Evolutionary conservation across 2,797 vertebrate species (phyloP), one percentile per base, ranked within the genome.

Genomic region (Coregonus suidteri): DNA sequence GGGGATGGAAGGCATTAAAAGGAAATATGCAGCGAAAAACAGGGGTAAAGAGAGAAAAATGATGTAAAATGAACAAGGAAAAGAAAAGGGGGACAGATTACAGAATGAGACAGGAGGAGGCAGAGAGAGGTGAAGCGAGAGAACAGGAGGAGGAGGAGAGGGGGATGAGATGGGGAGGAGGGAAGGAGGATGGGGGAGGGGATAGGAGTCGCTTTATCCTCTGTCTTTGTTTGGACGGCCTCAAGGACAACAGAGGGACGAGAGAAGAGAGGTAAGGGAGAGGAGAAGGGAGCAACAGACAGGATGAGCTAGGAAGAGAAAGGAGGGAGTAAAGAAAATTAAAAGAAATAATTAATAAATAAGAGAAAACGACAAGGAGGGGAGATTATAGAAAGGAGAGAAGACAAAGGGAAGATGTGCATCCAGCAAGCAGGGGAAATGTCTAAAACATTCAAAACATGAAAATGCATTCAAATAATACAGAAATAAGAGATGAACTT

Each of bases 201-300:
- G 41, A 64, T 6, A 65, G 67, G 70, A 70, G 66, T 3, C 34
- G 82, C 77, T 47, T 47, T 76, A 84, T 85, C 83, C 79, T 82
- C 81, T n/a, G 34, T 78, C 77, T 91, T 92, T 92, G 91, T 93
- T 91, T 85, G 64, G 75, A 81, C 79, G 65, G 84, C 85, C 83
- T 82, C 83, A 86, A 88, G 85, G 88, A 89, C 88, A 84, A 88
- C 81, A 81, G 71, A 77, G 67, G 35, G 65, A 34, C 18, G 72
- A 41, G 4, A 31, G 30, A 51, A 52, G 41, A 51, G 14, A 30
- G 20, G 52, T n/a, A 34, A 4, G 6, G 18, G 15, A 41, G 67
- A 34, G 6, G n/a, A n/a, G 9, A 11, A 11, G 67, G 18, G 6
- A 70, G 7, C 41, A 41, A 41, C 41, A 9, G 41, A 9, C 41